Evolutionary conservation across 2,113 vertebrate species (phyloP).

Genomic region (Alethe castanea): DNA sequence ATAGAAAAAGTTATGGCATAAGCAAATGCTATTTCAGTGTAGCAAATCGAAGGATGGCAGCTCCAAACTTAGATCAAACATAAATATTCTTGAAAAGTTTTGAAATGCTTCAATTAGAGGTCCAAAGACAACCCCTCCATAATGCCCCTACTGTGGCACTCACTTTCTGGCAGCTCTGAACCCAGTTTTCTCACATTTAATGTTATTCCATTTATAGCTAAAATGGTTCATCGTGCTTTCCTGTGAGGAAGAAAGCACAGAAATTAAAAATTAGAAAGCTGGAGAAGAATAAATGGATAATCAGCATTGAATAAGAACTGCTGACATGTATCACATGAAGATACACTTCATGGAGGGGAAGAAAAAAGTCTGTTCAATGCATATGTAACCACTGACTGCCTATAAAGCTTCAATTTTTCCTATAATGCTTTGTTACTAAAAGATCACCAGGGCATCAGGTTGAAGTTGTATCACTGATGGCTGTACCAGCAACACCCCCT

Average conservation of each 20-base stretch:
- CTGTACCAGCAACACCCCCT: not conserved
- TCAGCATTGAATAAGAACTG: not conserved
- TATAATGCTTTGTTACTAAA: not conserved
- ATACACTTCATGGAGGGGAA: rapidly evolving
- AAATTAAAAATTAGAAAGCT: not conserved
- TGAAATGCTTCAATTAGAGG: not conserved
- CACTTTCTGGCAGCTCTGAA: not conserved
- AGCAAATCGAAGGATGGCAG: not conserved
- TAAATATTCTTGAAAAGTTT: not conserved
- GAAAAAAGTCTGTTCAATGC: not conserved
- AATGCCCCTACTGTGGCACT: not conserved
- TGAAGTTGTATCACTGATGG: not conserved
- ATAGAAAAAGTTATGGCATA: not conserved
- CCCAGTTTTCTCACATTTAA: not conserved
- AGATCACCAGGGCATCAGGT: not conserved
- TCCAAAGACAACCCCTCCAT: not conserved
- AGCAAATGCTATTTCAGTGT: not conserved
- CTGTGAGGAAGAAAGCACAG: not conserved
- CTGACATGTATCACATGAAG: not conserved
- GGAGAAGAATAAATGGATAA: not conserved
- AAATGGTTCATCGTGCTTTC: not conserved
- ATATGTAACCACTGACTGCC: not conserved
- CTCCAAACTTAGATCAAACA: not conserved
- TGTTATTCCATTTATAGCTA: not conserved
- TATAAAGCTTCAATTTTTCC: rapidly evolving